Base-by-base conservation (phyloP, 2,797 vertebrate genomes). In the Onychomys leucogaster region DNA sequence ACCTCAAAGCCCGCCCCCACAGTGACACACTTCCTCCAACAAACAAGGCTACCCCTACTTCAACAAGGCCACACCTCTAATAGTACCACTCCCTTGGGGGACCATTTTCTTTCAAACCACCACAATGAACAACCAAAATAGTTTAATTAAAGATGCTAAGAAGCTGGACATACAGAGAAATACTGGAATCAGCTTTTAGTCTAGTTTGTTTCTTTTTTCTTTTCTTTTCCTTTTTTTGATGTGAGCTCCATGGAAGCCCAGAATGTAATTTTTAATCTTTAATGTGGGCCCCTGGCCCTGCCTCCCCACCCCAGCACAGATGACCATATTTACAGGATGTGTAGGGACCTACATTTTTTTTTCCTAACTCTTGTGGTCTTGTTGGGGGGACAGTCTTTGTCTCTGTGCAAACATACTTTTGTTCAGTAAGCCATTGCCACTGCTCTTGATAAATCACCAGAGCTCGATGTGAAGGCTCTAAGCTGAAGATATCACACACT, bases 271-370 rank as follows among this genome's bases (percentile, higher is more conserved):
- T 98, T 98, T 97, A 98, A 97, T 98, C 32, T 76, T 69, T 73
- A 75, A 89, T 77, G 32, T 77, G 57, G 87, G 63, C 57, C 91
- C 89, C 83, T 65, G 89, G 88, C 94, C 96, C 92, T 73, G 83
- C 96, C 95, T 96, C 94, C 94, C 96, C 63, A 23, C 88, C 90
- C 91, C 49, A 94, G 27, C 69, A 96, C 76, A 19, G 90, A 92
- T 95, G 96, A 96, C n/a, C 88, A 0, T 97, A 97, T 97, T 57
- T 98, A 97, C 95, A 98, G 90, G 95, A 96, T 97, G 89, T 80
- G 23, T 37, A 25, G 82, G 89, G 82, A 92, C 84, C 69, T 89
- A 55, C 76, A n/a, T 65, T 82, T 89, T n/a, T 93, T 94, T 96
- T 46, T 90, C 49, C 37, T 89, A 63, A 82, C 92, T 94, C 83